Conservation (phyloP, 2,113 vertebrate genomes). For the Percina caprodes region DNA sequence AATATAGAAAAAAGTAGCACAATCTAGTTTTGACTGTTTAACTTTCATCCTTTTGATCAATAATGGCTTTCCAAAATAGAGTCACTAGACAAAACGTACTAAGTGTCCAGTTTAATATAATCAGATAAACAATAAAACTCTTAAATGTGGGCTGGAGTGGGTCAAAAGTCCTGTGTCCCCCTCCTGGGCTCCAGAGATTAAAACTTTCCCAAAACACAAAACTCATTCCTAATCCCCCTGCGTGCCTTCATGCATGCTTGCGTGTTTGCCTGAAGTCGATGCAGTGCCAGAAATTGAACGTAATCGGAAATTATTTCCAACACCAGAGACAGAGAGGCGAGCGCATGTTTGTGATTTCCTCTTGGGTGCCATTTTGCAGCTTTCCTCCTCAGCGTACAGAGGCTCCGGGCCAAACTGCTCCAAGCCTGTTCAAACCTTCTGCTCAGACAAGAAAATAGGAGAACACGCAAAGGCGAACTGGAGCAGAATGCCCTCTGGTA, state of each 20-base stretch:
- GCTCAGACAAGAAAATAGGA: background rate
- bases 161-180: conserved; percentile 1
- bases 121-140: conserved; percentile 1
- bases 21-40: background rate
- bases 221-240: conserved; percentile 11
- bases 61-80: background rate
- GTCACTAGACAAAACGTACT: background rate
- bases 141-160: background rate
- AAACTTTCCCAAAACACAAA: conserved; percentile 20
- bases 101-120: background rate
- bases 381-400: background rate
- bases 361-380: conserved; percentile 53
- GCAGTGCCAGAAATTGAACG: conserved; percentile 29
- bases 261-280: conserved; percentile 35
- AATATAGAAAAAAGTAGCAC: too few species aligned
- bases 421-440: conserved; percentile 19
- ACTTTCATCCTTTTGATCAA: background rate
- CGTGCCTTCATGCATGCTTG: conserved; percentile 29
- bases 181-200: background rate
- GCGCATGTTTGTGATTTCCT: conserved; percentile 68
- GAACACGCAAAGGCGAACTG: background rate
- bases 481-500: conserved; percentile 9
- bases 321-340: conserved; percentile 40
- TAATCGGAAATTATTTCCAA: conserved; percentile 53
- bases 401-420: conserved; percentile 35